Percentiles rank a stretch among this genome's conserved stretches.
Evolutionary conservation across 1,140 invertebrate species (phyloP).

Genomic region (Microplitis demolitor): DNA sequence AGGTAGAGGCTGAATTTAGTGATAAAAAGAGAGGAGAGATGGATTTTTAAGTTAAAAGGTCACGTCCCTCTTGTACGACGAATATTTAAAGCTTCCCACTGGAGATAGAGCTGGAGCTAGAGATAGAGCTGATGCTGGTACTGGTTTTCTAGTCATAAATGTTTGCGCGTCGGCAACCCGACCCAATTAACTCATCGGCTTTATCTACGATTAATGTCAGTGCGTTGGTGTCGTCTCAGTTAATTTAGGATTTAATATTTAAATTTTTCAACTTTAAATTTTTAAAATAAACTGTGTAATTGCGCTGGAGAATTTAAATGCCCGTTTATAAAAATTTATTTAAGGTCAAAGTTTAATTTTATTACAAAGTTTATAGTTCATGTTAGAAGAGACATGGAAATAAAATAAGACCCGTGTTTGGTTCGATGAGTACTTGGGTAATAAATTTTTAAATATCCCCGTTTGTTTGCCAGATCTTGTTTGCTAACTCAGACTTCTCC

Average conservation of each 20-base stretch:
- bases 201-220: conserved; percentile 14
- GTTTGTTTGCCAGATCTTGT: too few relatives aligned
- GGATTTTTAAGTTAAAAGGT: conserved; percentile 3
- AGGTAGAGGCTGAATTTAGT: not conserved
- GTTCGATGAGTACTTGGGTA: too few relatives aligned
- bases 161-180: conserved; percentile 13
- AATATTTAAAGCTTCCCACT: conserved; percentile 8
- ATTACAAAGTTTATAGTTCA: too few relatives aligned
- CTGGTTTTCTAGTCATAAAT: not conserved
- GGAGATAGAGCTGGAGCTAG: not conserved
- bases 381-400: too few relatives aligned
- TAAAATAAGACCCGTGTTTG: too few relatives aligned
- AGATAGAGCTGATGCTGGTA: not conserved
- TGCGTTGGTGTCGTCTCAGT: too few relatives aligned
- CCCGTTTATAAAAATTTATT: too few relatives aligned
- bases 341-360: too few relatives aligned
- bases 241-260: too few relatives aligned
- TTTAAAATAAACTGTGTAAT: not conserved
- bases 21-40: not conserved
- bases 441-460: too few relatives aligned
- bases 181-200: conserved; percentile 20
- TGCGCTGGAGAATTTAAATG: not conserved
- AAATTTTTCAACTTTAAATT: not conserved
- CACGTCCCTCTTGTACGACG: conserved; percentile 13
- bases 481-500: too few relatives aligned